Conservation (phyloP, 2,797 vertebrate species). For the Rhinella marina region DNA sequence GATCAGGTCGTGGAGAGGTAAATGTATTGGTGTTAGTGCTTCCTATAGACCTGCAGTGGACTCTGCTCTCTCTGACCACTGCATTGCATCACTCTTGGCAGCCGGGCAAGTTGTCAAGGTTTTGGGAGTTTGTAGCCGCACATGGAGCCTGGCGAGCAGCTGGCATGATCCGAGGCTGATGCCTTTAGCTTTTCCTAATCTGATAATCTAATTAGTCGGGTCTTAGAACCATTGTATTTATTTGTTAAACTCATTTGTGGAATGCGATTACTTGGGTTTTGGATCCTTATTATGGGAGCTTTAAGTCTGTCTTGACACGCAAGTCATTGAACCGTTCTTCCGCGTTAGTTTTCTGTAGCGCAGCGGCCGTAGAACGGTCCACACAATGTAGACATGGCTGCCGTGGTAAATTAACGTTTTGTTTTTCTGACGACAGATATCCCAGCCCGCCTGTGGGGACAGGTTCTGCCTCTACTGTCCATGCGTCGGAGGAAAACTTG, state of each 20-base stretch:
- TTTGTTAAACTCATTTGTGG: conserved; percentile 13
- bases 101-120: background rate
- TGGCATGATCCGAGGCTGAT: background rate
- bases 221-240: conserved; percentile 1
- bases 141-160: background rate
- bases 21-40: background rate
- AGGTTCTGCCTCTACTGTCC: conserved; percentile 78
- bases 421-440: conserved; percentile 75
- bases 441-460: conserved; percentile 80
- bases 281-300: background rate
- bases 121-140: background rate
- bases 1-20: background rate
- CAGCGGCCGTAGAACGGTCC: too few species aligned
- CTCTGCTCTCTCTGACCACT: conserved; percentile 7
- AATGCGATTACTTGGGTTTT: conserved; percentile 38
- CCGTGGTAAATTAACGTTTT: background rate
- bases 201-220: conserved; percentile 29
- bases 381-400: too few species aligned
- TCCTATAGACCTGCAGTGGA: background rate
- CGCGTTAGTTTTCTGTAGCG: background rate
- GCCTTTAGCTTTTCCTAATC: conserved; percentile 7
- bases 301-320: background rate
- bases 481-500: conserved; percentile 83
- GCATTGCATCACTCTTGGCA: conserved; percentile 41
- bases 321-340: background rate